These are phyloP conservation scores for Cosmorhoe ocellata DNA, from an alignment of 2,888 invertebrate genomes.

Conservation along the genomic window DNA sequence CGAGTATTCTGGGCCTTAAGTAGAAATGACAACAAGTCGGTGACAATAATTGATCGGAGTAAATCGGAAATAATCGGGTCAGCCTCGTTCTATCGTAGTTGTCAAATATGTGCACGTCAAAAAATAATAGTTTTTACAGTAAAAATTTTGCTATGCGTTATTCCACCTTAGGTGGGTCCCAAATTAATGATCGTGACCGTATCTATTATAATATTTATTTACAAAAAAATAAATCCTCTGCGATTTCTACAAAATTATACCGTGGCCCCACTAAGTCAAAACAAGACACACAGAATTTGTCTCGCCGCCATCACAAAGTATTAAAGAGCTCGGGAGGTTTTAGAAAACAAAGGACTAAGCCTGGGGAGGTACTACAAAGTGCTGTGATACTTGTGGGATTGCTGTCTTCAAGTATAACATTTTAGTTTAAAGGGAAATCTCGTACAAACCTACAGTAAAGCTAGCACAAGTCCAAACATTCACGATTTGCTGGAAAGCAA, in stretches of 20 bases:
- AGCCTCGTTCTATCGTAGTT: no score
- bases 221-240: no score
- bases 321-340: conserved; percentile 66
- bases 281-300: conserved; percentile 61
- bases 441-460: conserved; percentile 20
- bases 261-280: conserved; percentile 44
- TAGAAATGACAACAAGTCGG: no score
- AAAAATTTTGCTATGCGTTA: no score
- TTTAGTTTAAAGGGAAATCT: conserved; percentile 61
- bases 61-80: no score
- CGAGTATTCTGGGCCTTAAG: no score
- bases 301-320: conserved; percentile 65
- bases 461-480: background rate
- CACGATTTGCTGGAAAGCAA: background rate
- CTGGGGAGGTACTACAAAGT: conserved; percentile 67
- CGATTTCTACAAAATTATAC: conserved; percentile 2
- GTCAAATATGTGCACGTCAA: no score
- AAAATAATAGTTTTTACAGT: no score
- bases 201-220: no score
- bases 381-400: conserved; percentile 65
- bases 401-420: conserved; percentile 61
- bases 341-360: conserved; percentile 73
- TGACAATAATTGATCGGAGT: no score
- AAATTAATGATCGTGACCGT: no score
- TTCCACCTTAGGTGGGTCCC: no score